Percentiles rank a stretch among this genome's conserved stretches.
Evolutionary conservation across 2,797 vertebrate species (phyloP).

Genomic region (Huso huso): DNA sequence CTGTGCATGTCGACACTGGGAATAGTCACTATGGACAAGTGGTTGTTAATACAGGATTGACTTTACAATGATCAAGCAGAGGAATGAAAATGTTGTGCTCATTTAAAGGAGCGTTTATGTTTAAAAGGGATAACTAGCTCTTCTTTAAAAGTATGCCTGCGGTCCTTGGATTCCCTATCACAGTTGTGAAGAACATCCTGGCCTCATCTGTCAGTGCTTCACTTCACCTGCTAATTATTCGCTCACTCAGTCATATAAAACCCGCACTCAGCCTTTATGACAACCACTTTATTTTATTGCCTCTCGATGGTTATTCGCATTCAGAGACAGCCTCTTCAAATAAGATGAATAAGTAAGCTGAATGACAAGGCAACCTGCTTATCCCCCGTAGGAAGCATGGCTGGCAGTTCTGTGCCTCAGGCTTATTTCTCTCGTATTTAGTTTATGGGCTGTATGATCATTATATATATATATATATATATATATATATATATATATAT

Average conservation of each 20-base stretch:
- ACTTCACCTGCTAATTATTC: background rate
- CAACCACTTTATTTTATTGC: background rate
- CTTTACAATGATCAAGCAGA: too few relatives aligned
- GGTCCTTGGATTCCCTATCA: too few relatives aligned
- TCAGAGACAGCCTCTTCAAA: background rate
- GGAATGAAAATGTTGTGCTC: too few relatives aligned
- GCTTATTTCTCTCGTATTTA: background rate
- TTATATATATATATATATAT: too few relatives aligned
- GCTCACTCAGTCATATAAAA: constrained; percentile 1
- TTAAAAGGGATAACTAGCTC: too few relatives aligned
- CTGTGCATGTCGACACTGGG: too few relatives aligned
- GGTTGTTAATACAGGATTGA: too few relatives aligned
- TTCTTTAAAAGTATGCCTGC: too few relatives aligned
- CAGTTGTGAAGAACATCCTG: too few relatives aligned
- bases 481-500: too few relatives aligned
- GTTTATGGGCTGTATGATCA: background rate
- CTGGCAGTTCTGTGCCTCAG: background rate
- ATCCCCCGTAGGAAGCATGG: background rate
- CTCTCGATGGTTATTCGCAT: background rate
- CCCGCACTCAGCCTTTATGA: background rate
- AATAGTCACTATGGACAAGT: too few relatives aligned
- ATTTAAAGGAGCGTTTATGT: too few relatives aligned
- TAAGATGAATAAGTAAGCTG: background rate
- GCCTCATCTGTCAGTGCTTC: background rate
- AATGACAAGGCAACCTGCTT: background rate